These are phyloP conservation scores for Noturus placidus DNA, from an alignment of 2,113 vertebrate species.

Conservation along the genomic window DNA sequence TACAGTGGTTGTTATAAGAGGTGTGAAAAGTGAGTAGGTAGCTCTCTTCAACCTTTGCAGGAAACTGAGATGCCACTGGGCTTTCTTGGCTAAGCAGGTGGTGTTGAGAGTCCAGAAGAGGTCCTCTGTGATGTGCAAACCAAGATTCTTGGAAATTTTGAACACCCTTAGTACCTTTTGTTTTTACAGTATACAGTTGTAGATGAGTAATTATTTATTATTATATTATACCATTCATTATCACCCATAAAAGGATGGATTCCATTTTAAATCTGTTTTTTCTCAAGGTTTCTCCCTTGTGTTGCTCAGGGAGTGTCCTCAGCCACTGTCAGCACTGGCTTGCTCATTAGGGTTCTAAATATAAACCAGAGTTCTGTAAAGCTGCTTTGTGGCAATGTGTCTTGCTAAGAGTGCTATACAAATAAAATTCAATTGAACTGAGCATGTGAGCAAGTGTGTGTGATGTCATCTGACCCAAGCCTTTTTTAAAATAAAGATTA, in stretches of 20 bases:
- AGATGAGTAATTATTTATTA: neutral
- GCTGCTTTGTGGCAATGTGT: neutral
- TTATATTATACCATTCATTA: neutral
- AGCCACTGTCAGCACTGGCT: neutral
- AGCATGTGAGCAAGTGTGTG: neutral
- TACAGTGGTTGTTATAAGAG: neutral
- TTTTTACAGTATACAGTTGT: neutral
- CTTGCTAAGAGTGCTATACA: neutral
- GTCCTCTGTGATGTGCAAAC: neutral
- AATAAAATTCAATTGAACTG: neutral
- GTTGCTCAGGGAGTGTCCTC: neutral
- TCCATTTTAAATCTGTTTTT: neutral
- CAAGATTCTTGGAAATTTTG: neutral
- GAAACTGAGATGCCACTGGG: neutral
- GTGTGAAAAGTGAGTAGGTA: neutral
- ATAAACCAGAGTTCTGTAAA: neutral
- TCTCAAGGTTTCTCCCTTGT: neutral
- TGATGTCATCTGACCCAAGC: neutral
- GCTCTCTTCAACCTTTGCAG: neutral
- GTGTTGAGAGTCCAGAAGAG: neutral
- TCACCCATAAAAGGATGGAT: neutral
- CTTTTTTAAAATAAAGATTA: too few relatives aligned
- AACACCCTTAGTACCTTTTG: neutral
- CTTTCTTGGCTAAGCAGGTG: neutral
- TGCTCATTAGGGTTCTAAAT: neutral